Evolutionary conservation across 1,140 invertebrate genomes (phyloP).

Genomic region (Drosophila mayri): DNA sequence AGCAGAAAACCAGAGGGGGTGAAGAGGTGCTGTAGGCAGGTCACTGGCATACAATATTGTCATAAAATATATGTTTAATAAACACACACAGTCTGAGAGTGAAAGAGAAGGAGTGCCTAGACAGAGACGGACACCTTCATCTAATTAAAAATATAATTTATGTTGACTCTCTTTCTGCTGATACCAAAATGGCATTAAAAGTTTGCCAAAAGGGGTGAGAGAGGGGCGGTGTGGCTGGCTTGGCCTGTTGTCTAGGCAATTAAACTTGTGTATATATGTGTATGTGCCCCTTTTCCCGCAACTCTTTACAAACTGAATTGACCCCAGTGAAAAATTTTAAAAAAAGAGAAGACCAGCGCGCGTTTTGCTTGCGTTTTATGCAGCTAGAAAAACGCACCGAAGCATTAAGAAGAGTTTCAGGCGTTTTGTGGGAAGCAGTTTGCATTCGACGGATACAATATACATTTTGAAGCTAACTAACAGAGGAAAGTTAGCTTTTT

Average conservation of each 20-base stretch:
- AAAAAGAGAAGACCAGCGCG: not conserved
- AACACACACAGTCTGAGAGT: constrained; percentile 11
- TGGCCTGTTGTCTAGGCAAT: constrained; percentile 48
- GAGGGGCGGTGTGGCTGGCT: not conserved
- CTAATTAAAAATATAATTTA: constrained; percentile 64
- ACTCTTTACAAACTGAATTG: constrained; percentile 35
- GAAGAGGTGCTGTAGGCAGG: constrained; percentile 13
- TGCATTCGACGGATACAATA: constrained; percentile 58
- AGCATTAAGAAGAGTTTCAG: constrained; percentile 59
- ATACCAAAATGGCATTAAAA: constrained; percentile 53
- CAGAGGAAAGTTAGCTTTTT: constrained; percentile 13
- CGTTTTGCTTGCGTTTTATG: constrained; percentile 47
- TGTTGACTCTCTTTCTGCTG: constrained; percentile 47
- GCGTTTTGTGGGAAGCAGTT: constrained; percentile 36
- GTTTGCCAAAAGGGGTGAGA: constrained; percentile 20
- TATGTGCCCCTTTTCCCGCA: not conserved
- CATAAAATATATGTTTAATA: constrained; percentile 61
- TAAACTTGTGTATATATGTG: constrained; percentile 42
- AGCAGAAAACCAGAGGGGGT: constrained; percentile 9
- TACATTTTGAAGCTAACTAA: constrained; percentile 48
- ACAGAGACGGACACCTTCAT: constrained; percentile 36
- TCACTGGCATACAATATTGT: constrained; percentile 45
- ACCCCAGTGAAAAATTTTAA: constrained; percentile 15
- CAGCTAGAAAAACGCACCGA: constrained; percentile 60
- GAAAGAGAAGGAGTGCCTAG: constrained; percentile 10